Conservation (phyloP, 2,888 invertebrate species). For the Eudasyphora cyanicolor region DNA sequence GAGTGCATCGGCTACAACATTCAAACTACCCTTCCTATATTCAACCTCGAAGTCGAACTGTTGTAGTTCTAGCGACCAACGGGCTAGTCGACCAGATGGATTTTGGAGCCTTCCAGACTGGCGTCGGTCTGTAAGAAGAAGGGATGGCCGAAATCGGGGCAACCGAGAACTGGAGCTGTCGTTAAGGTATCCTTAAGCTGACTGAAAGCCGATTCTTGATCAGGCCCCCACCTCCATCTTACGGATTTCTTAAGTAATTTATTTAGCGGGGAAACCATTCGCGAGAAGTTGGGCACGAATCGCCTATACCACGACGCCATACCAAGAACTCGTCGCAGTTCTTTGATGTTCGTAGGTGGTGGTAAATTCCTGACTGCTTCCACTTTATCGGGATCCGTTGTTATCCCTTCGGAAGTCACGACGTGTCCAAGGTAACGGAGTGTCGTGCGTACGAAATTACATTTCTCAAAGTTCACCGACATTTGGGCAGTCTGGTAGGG, state of each 20-base stretch:
- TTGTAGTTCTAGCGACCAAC: constrained; percentile 32
- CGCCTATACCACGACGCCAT: constrained; percentile 37
- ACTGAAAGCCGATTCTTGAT: too few species aligned
- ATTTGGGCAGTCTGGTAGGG: not conserved
- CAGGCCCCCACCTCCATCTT: too few species aligned
- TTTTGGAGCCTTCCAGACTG: constrained; percentile 1
- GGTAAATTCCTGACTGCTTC: not conserved
- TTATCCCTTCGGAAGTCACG: constrained; percentile 6
- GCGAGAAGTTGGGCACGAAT: constrained; percentile 31
- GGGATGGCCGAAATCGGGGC: not conserved
- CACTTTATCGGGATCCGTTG: constrained; percentile 32
- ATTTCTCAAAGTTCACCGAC: constrained; percentile 27
- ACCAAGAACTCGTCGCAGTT: not conserved
- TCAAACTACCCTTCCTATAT: constrained; percentile 24
- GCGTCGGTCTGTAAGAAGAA: constrained; percentile 19
- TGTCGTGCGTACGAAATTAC: too few species aligned
- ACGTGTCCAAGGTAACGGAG: too few species aligned
- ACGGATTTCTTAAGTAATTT: constrained; percentile 18
- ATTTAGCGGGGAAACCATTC: constrained; percentile 14
- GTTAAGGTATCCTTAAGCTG: too few species aligned
- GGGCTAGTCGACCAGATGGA: too few species aligned
- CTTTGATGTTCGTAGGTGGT: constrained; percentile 14
- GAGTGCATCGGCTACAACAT: constrained; percentile 14
- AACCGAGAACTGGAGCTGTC: too few species aligned
- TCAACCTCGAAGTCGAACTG: constrained; percentile 19